phyloP scores from a whole-genome alignment of 2,113 vertebrate genomes.

The Pholis gunnellus region DNA sequence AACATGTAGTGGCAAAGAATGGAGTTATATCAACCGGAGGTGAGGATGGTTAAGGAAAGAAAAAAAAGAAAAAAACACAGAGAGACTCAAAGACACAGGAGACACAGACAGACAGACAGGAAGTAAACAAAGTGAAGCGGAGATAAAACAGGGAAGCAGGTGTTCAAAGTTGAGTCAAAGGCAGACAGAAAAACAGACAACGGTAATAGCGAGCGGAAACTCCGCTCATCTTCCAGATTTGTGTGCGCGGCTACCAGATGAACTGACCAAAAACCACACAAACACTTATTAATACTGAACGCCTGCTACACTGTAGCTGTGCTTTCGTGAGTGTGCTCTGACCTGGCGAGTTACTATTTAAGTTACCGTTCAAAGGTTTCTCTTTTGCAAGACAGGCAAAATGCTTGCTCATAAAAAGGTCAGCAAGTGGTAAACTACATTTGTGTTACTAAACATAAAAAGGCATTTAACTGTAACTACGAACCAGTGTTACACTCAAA shows the following conservation, averaged over 20 bases:
- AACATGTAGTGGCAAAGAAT: not conserved
- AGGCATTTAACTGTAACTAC: not conserved
- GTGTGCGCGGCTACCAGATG: not conserved
- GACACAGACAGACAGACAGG: constrained; percentile 5
- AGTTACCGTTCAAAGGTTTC: not conserved
- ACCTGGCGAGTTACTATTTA: not conserved
- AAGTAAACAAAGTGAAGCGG: constrained; percentile 39
- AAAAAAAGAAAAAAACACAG: not conserved
- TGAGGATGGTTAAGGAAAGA: not conserved
- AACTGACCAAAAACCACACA: not conserved
- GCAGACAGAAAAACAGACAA: constrained; percentile 11
- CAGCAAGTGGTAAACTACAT: not conserved
- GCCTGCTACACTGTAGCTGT: not conserved
- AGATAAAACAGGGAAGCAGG: constrained; percentile 38
- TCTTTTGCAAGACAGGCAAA: not conserved
- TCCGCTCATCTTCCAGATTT: not conserved
- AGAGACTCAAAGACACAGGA: constrained; percentile 19
- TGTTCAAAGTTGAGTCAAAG: constrained; percentile 12
- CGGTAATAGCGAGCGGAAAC: not conserved
- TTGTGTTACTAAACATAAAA: not conserved
- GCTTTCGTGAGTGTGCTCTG: not conserved
- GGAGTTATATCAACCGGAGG: not conserved
- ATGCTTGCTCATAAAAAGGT: not conserved
- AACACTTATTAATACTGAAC: not conserved
- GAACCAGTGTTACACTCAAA: not conserved